Percentiles rank a stretch among this genome's conserved stretches.
Evolutionary conservation across 2,113 vertebrate species (phyloP).

Genomic region (Actinemys pallida): DNA sequence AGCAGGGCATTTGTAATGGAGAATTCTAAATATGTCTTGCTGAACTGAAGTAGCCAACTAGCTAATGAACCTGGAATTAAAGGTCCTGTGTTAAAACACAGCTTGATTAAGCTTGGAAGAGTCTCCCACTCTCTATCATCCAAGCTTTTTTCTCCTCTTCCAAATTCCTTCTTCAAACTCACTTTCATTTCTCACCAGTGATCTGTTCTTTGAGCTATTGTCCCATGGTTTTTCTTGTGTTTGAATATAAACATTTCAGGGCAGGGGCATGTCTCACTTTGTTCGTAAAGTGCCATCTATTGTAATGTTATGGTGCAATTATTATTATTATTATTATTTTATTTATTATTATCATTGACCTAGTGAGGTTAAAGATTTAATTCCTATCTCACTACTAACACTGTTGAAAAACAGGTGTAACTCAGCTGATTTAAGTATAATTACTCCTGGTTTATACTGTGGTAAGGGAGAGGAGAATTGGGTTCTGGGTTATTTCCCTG

Average conservation of each 20-base stretch:
- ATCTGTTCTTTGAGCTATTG: background rate
- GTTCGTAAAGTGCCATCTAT: background rate
- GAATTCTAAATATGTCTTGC: background rate
- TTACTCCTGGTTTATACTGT: background rate
- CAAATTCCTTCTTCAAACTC: background rate
- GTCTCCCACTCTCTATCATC: rapidly evolving
- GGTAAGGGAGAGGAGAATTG: background rate
- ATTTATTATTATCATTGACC: background rate
- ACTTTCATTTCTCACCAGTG: background rate
- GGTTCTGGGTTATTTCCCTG: background rate
- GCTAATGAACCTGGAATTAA: background rate
- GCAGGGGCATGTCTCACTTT: background rate
- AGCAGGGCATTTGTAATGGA: background rate
- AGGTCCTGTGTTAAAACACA: background rate
- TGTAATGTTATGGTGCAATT: background rate
- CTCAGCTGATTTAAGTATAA: background rate
- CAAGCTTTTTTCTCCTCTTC: background rate
- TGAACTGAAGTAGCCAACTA: background rate
- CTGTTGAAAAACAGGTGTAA: background rate
- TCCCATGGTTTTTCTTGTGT: background rate
- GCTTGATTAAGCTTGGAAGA: background rate
- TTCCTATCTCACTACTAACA: background rate
- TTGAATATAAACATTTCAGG: background rate
- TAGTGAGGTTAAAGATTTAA: background rate
- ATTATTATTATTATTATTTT: too few relatives aligned